These are phyloP conservation scores for Aramus guarauna DNA, from an alignment of 2,113 vertebrate genomes.

Conservation along the genomic window DNA sequence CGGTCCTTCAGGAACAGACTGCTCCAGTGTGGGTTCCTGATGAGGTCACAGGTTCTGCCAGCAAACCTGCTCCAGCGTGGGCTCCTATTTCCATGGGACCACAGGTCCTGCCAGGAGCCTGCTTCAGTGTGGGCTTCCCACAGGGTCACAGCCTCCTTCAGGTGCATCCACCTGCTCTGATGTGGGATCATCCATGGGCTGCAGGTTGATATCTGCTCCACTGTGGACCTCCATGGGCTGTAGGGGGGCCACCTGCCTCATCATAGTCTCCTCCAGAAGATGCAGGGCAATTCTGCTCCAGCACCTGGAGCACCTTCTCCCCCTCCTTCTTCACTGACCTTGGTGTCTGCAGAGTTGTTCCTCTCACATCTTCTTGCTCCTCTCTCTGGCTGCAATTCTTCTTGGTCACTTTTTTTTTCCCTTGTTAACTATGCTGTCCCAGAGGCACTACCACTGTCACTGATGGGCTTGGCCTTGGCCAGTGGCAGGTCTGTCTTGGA, in stretches of 20 bases:
- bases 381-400: background rate
- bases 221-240: background rate
- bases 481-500: accelerated
- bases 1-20: background rate
- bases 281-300: background rate
- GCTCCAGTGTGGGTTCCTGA: background rate
- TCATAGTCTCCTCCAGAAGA: background rate
- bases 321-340: background rate
- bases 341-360: background rate
- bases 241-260: background rate
- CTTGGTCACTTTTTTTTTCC: too few species aligned
- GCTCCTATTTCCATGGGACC: background rate
- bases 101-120: background rate
- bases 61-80: background rate
- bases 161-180: background rate
- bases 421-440: background rate
- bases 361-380: background rate
- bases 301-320: accelerated
- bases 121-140: accelerated
- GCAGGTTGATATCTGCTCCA: background rate
- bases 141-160: background rate
- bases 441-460: accelerated
- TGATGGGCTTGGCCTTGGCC: background rate
- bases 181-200: background rate
- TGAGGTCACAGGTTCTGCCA: background rate